Percentiles rank a stretch among this genome's conserved stretches.
Conservation (phyloP, 2,113 vertebrate species). For the Choloepus hoffmanni region DNA sequence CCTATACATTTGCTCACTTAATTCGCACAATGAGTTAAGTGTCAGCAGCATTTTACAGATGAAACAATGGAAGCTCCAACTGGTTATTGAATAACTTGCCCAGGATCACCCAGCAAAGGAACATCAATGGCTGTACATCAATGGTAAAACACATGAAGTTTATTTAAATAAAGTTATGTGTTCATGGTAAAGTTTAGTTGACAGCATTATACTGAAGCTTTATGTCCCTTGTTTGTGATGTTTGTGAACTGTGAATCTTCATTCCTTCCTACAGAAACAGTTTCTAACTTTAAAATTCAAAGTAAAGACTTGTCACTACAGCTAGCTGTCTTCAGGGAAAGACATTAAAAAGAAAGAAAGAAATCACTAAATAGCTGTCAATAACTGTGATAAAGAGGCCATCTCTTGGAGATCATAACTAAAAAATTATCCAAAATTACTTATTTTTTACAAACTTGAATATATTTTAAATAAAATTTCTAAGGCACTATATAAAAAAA, state of each 20-base stretch:
- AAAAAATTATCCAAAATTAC: conserved; percentile 21
- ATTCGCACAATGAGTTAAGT: neutral
- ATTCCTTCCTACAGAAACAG: neutral
- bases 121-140: neutral
- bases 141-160: neutral
- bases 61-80: neutral
- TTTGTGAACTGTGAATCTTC: neutral
- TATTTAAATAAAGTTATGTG: neutral
- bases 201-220: neutral
- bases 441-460: neutral
- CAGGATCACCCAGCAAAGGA: neutral
- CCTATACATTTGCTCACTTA: neutral
- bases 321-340: neutral
- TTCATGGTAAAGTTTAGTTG: neutral
- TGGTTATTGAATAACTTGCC: neutral
- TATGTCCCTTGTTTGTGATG: neutral
- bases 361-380: conserved; percentile 18
- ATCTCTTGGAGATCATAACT: conserved; percentile 10
- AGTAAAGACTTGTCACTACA: neutral
- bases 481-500: neutral
- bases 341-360: neutral
- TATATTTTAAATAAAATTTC: conserved; percentile 31
- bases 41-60: neutral
- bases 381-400: neutral
- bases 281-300: conserved; percentile 51